Base-by-base conservation (phyloP, 2,888 invertebrate species). In the Bellardia pandia region DNA sequence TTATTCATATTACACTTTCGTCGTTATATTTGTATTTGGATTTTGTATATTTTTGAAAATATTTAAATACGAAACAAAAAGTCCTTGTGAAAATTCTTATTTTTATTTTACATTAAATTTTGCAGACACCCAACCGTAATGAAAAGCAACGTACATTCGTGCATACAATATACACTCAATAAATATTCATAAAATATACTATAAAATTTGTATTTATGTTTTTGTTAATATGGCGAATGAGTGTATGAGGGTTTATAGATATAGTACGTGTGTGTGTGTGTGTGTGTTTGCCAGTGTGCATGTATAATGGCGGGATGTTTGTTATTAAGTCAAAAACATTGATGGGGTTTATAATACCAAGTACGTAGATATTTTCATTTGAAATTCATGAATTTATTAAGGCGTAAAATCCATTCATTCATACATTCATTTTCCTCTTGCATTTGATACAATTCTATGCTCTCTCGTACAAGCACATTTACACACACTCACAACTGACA, bases 301-400 rank as follows among this genome's bases (percentile, higher is more conserved):
- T 62, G 1, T 37, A 62, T 62, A 62, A 62, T 51, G 37, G 37
- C 37, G 40, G 62, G 60, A 53, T 84, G 60, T 85, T 79, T 79
- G 53, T 64, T 80, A 75, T 80, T 62, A 56, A 80, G 85, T 79
- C 79, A 80, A 69, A 85, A 85, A 69, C 69, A 64, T 80, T 79
- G 62, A 53, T 85, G 62, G 74, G 42, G 53, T 74, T 69, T 69
- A 69, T 79, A 51, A 42, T 60, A 62, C 11, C 6, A 60, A 37
- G 16, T 58, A 56, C 58, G 56, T 45, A 40, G 13, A 53, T 51
- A 68, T 76, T 68, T 79, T 74, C 62, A 80, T 85, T 80, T 80
- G 68, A 60, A 75, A 79, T 85, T 79, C 79, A 85, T 85, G 69
- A 85, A 85, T 79, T 85, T 85, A 71, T 68, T 71, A 75, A 69